Percentiles rank a stretch among this genome's conserved stretches.
Conservation (phyloP, 2,113 vertebrate species). For the Elaphurus davidianus region DNA sequence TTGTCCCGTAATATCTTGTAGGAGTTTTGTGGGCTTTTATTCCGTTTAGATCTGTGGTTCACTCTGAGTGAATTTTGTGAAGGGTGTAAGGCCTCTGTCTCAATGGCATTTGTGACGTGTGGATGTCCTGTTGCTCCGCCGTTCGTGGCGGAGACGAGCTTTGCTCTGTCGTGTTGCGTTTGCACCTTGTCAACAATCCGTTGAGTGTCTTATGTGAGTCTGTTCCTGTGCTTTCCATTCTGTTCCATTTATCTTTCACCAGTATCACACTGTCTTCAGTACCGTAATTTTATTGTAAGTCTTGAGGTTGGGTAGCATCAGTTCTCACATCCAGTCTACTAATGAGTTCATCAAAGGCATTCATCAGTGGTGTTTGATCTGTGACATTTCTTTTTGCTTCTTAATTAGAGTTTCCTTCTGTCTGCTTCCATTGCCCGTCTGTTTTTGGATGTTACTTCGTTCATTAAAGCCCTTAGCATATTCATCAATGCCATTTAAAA, state of each 20-base stretch:
- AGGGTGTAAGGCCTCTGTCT: background rate
- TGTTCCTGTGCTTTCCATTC: background rate
- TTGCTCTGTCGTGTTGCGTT: background rate
- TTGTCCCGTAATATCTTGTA: background rate
- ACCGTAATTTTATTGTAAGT: background rate
- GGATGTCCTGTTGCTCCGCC: background rate
- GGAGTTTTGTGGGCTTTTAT: background rate
- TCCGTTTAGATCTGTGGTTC: background rate
- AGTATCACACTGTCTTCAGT: too few relatives aligned
- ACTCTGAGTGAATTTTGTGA: background rate
- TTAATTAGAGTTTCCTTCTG: background rate
- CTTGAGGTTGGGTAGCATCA: background rate
- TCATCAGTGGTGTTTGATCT: background rate
- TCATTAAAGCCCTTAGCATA: background rate
- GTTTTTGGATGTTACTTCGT: background rate
- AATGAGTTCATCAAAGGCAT: background rate
- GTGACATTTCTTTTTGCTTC: background rate
- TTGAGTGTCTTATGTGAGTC: background rate
- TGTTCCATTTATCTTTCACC: background rate
- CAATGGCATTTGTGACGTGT: fast-evolving
- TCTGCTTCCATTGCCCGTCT: background rate
- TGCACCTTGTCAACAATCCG: background rate
- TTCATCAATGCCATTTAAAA: background rate
- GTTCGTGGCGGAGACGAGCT: background rate
- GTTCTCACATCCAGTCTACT: background rate